These are phyloP conservation scores for Molanna angustata DNA, from an alignment of 2,888 invertebrate species.

Conservation along the genomic window DNA sequence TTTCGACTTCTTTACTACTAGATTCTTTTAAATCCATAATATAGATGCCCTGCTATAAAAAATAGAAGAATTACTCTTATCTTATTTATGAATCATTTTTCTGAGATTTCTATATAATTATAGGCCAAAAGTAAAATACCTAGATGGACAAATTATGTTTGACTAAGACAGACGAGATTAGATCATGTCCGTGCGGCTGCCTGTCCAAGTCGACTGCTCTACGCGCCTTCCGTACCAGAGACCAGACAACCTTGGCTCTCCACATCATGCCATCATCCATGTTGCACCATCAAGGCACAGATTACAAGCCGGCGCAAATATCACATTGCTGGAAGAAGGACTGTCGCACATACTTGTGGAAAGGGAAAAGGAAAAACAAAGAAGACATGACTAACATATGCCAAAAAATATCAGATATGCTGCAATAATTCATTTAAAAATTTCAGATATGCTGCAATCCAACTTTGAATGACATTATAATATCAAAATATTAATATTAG, in stretches of 20 bases:
- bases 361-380: constrained; percentile 39
- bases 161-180: no score
- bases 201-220: constrained; percentile 42
- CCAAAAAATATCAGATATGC: neutral
- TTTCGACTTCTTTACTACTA: no score
- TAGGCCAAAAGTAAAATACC: no score
- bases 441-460: neutral
- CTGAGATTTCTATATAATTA: no score
- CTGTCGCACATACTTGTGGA: constrained; percentile 66
- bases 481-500: no score
- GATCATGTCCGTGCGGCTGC: constrained; percentile 46
- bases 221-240: constrained; percentile 48
- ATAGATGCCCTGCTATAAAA: no score
- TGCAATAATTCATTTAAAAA: neutral
- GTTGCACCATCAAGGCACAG: constrained; percentile 55
- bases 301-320: constrained; percentile 57
- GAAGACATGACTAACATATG: neutral
- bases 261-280: constrained; percentile 55
- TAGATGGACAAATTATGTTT: no score
- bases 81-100: no score
- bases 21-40: no score
- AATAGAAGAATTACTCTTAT: no score
- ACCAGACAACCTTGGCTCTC: constrained; percentile 46
- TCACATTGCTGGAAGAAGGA: constrained; percentile 69
- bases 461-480: no score